Conservation (phyloP, 2,797 vertebrate species). For the Nyctalus aviator region DNA sequence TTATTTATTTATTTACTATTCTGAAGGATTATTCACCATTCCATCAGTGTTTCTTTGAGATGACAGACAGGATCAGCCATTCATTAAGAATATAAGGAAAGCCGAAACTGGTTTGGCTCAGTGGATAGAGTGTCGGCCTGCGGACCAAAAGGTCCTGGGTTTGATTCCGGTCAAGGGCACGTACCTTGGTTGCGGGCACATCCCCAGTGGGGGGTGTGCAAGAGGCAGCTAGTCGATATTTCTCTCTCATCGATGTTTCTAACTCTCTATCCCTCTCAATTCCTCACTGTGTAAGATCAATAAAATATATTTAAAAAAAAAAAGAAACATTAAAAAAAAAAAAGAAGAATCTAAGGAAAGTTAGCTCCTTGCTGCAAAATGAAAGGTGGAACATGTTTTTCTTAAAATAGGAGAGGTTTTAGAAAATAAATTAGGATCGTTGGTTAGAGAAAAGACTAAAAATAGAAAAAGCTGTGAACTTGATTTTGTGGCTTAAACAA, state of each 20-base stretch:
- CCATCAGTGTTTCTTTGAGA: background rate
- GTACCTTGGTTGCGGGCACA: too few species aligned
- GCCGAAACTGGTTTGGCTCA: too few species aligned
- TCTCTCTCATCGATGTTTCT: too few species aligned
- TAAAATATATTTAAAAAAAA: too few species aligned
- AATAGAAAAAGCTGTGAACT: slow-evolving; percentile 50
- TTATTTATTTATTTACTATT: background rate
- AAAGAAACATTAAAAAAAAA: too few species aligned
- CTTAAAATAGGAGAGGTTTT: slow-evolving; percentile 39
- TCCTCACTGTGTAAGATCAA: too few species aligned
- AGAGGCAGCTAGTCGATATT: too few species aligned
- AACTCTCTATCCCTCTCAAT: too few species aligned
- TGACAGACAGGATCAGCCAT: background rate
- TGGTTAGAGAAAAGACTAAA: slow-evolving; percentile 37
- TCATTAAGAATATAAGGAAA: background rate
- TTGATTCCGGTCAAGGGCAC: too few species aligned
- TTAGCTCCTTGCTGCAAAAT: background rate
- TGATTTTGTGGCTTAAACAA: slow-evolving; percentile 60
- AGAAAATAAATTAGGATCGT: slow-evolving; percentile 33
- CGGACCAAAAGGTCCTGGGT: too few species aligned
- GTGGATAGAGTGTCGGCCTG: too few species aligned
- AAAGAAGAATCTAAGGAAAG: background rate
- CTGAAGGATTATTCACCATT: background rate
- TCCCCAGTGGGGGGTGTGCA: too few species aligned
- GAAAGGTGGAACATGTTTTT: slow-evolving; percentile 24